These are phyloP conservation scores for mouse (Mus musculus) DNA, from an alignment of 2,113 vertebrate species.

Conservation along the genomic window GRCm39 chrX:92352001-92352500, in stretches of 20 bases:
- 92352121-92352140: conserved; percentile 17
- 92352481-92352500: conserved; percentile 87
- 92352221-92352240: conserved; percentile 81
- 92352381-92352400: conserved; percentile 92
- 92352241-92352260: conserved; percentile 84
- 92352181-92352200: conserved; percentile 58
- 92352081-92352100: neutral
- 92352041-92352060: conserved; percentile 48
- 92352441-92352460: conserved; percentile 92
- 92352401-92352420: conserved; percentile 93
- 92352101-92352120: neutral
- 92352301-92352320: conserved; percentile 89
- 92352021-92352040: conserved; percentile 1
- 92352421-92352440: conserved; percentile 92
- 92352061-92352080: neutral
- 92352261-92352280: conserved; percentile 90
- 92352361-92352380: conserved; percentile 93
- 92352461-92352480: conserved; percentile 90
- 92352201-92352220: conserved; percentile 82
- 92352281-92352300: conserved; percentile 87
- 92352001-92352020: neutral
- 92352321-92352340: conserved; percentile 92
- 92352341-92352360: conserved; percentile 91
- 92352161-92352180: conserved; percentile 37
- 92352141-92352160: conserved; percentile 44